Percentiles rank a stretch among this genome's conserved stretches.
These are phyloP conservation scores for Agrochola lychnidis DNA, from an alignment of 2,888 invertebrate species.

Conservation along the genomic window DNA sequence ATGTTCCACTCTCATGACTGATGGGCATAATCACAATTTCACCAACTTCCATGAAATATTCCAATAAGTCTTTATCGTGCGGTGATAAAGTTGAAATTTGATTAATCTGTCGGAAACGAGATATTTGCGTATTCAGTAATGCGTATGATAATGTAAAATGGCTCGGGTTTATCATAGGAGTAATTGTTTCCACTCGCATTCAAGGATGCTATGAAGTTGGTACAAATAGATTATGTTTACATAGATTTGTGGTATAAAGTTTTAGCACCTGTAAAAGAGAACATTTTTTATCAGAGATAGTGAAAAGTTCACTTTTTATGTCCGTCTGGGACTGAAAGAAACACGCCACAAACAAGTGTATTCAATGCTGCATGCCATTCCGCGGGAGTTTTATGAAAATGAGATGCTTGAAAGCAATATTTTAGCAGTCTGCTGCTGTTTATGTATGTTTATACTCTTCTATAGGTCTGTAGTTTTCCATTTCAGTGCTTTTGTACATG, in stretches of 20 bases:
- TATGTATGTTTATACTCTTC: constrained; percentile 15
- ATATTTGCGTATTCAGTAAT: constrained; percentile 50
- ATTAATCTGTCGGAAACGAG: constrained; percentile 5
- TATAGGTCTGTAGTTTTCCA: background rate
- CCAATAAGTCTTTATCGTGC: constrained; percentile 23
- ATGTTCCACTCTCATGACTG: constrained; percentile 51
- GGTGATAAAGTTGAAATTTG: constrained; percentile 52
- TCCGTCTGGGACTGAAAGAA: constrained; percentile 38
- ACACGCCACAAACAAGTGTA: constrained; percentile 26
- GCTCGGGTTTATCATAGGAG: constrained; percentile 58
- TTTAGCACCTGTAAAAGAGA: constrained; percentile 14
- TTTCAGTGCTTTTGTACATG: background rate
- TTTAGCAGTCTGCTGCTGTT: constrained; percentile 26
- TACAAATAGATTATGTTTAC: constrained; percentile 45
- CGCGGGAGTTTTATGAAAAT: constrained; percentile 37
- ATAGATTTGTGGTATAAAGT: constrained; percentile 17
- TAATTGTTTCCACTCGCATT: constrained; percentile 55
- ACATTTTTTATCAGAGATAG: constrained; percentile 27
- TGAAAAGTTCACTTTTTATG: constrained; percentile 39
- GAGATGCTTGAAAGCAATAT: constrained; percentile 42
- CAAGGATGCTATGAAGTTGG: constrained; percentile 49
- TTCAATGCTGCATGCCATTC: constrained; percentile 48
- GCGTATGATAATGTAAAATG: constrained; percentile 56
- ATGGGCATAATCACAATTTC: constrained; percentile 50
- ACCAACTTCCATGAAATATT: constrained; percentile 24